Evolutionary conservation across 2,888 invertebrate species (phyloP), one percentile per base, ranked within the genome.

Genomic region (Amiota mariae): DNA sequence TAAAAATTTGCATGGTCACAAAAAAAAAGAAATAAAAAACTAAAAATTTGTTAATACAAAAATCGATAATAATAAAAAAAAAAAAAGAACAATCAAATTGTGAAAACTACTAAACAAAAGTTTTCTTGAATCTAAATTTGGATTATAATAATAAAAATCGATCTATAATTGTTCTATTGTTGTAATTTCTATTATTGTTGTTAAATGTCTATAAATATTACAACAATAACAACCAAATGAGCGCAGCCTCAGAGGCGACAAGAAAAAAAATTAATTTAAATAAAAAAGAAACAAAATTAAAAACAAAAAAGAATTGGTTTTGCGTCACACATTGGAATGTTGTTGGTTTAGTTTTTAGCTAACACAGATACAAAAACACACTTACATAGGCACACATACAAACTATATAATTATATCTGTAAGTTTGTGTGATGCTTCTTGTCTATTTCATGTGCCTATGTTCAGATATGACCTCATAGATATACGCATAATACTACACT

Each of bases 281-380:
- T 47, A 56, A 57, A 36, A 46, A 13, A 36, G 56, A 64, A n/a
- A 51, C 6, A 68, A 12, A 54, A 11, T 11, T 51, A 68, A 18
- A 68, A 68, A 18, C 10, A 54, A 68, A 49, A 56, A 61, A 59
- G n/a, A 47, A 15, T 54, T 24, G 20, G 51, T 49, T 56, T 54
- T 80, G 82, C 82, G 82, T 84, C 79, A 77, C 73, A 63, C 71
- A 68, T 78, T 72, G 80, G 85, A 85, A 82, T 85, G 82, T 72
- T 72, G 85, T 79, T 78, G 76, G 78, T 79, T 80, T 73, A 78
- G 77, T 82, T 81, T 75, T 78, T 15, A 54, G 15, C 47, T 12
- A 56, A 64, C 70, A 67, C 72, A 56, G 47, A 68, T 49, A 71
- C 68, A 71, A 66, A 59, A 72, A 73, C 51, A 66, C 70, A n/a